Percentiles rank a stretch among this genome's conserved stretches.
These are phyloP conservation scores for Maccullochella peelii DNA, from an alignment of 2,113 vertebrate species.

Conservation along the genomic window DNA sequence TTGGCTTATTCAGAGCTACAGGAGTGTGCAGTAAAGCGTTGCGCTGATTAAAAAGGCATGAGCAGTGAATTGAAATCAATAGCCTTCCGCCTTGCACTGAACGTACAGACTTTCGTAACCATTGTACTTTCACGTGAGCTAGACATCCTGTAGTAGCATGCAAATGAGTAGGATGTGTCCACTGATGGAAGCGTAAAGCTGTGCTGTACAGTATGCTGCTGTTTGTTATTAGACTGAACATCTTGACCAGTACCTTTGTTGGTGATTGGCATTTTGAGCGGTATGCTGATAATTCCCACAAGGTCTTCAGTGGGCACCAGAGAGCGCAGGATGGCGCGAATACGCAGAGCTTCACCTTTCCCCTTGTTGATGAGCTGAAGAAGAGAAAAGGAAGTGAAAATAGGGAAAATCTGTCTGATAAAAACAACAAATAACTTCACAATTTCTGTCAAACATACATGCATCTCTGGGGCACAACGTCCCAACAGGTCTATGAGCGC, in stretches of 20 bases:
- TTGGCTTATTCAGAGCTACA: constrained; percentile 67
- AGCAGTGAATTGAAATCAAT: constrained; percentile 67
- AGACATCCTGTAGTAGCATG: not conserved
- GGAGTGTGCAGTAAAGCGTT: constrained; percentile 62
- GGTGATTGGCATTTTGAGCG: constrained; percentile 91
- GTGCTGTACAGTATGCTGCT: not conserved
- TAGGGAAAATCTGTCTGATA: not conserved
- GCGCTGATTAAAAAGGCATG: constrained; percentile 77
- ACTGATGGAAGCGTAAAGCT: not conserved
- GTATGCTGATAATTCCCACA: constrained; percentile 98
- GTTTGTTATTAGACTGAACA: not conserved
- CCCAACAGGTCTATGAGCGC: constrained; percentile 98
- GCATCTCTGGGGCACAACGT: constrained; percentile 98
- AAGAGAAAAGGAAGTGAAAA: not conserved
- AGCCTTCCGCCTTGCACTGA: constrained; percentile 27
- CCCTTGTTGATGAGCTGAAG: constrained; percentile 96
- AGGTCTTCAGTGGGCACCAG: constrained; percentile 97
- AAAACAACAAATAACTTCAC: not conserved
- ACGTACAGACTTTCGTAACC: constrained; percentile 24
- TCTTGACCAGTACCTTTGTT: constrained; percentile 90
- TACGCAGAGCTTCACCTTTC: constrained; percentile 98
- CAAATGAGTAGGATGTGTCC: constrained; percentile 1
- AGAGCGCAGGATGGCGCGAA: constrained; percentile 96
- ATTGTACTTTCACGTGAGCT: not conserved
- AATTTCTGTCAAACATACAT: constrained; percentile 81